Evolutionary conservation across 2,797 vertebrate genomes (phyloP), one percentile per base, ranked within the genome.

Genomic region (Sternotherus odoratus): DNA sequence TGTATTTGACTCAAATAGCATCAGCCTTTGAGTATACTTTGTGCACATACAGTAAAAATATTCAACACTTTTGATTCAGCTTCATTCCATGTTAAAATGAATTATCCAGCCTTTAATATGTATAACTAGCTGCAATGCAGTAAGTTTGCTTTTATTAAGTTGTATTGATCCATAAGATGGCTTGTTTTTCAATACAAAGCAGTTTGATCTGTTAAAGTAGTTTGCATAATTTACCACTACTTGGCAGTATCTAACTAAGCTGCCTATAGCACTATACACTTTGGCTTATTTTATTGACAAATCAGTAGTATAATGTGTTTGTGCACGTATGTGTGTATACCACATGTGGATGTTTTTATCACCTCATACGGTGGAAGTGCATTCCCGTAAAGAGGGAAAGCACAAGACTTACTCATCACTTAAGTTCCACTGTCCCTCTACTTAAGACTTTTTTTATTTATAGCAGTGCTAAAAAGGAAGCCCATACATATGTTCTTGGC

Each of bases 41-140:
- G 86, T 88, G 82, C 78, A 82, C 87, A 5, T n/a, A 82, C 96
- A 89, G 77, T 94, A 83, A 82, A 97, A 95, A 96, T 88, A 74
- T 66, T 12, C 63, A 94, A 93, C 90, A 96, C 83, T 95, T 89
- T 85, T 95, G 95, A 96, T 63, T 83, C 39, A 87, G 60, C 80
- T 96, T 94, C 91, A 88, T 82, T 77, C 86, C 89, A 92, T 93
- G 95, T 90, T 94, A 96, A 98, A 97, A 97, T 96, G 88, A 96
- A 96, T 97, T 95, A 95, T 95, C 96, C 94, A 90, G 82, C 63
- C 94, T 96, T 78, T 19, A 56, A 95, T 94, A 96, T 90, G 97
- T 81, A 95, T 85, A 97, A 98, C 97, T 97, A 98, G 87, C 92
- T 97, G 90, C 93, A 97, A 97, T 95, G 96, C 95, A 97, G 95